phyloP scores from a whole-genome alignment of 2,888 invertebrate genomes.

The Hirtodrosophila cameraria region DNA sequence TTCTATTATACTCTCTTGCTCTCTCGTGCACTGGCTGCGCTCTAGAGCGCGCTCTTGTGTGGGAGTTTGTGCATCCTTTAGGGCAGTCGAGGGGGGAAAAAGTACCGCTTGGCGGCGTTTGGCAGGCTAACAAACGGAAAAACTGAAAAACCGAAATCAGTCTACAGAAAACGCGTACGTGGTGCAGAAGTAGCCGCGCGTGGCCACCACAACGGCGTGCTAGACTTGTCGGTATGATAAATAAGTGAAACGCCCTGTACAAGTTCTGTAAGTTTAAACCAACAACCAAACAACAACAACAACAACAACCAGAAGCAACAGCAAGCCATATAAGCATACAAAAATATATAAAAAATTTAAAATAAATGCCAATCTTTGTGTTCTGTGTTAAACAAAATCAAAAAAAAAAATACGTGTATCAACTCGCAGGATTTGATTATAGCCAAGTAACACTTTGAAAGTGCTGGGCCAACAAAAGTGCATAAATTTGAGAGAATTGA shows the following conservation, averaged over 20 bases:
- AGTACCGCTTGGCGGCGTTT: conserved; percentile 15
- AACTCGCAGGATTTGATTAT: conserved; percentile 48
- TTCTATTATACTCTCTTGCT: conserved; percentile 34
- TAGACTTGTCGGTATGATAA: conserved; percentile 85
- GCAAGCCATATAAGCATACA: conserved; percentile 43
- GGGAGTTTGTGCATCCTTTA: conserved; percentile 67
- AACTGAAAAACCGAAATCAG: conserved; percentile 82
- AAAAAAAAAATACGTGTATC: conserved; percentile 18
- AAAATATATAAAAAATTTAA: conserved; percentile 32
- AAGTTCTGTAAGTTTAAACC: conserved; percentile 84
- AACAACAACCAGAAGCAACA: conserved; percentile 35
- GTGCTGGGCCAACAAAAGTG: conserved; percentile 51
- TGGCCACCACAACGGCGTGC: conserved; percentile 84
- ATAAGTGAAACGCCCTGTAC: conserved; percentile 85
- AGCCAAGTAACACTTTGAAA: conserved; percentile 60
- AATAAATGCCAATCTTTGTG: conserved; percentile 61
- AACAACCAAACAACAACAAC: conserved; percentile 24
- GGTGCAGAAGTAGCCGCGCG: conserved; percentile 84
- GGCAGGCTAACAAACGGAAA: conserved; percentile 70
- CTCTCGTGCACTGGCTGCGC: conserved; percentile 17
- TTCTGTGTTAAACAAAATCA: conserved; percentile 34
- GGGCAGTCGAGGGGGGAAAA: conserved; percentile 13
- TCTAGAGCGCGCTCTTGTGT: conserved; percentile 33
- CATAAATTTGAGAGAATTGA: conserved; percentile 3
- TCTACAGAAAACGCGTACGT: conserved; percentile 85